These are phyloP conservation scores for Chaunax sp. DNA, from an alignment of 2,797 vertebrate genomes.

Conservation along the genomic window DNA sequence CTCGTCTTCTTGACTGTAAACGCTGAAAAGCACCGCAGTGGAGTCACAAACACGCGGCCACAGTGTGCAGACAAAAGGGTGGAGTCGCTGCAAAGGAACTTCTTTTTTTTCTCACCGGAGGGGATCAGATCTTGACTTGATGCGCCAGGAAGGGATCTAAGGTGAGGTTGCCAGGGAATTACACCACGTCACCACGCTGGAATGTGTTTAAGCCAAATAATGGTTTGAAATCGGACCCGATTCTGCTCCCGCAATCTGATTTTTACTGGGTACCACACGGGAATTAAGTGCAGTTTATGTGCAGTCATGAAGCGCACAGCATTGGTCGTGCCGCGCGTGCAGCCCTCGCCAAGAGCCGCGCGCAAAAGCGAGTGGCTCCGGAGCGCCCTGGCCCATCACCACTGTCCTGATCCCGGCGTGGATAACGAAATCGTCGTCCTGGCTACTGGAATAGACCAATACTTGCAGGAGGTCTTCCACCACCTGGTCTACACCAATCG, in stretches of 20 bases:
- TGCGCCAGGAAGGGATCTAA: conserved; percentile 15
- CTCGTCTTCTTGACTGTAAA: not conserved
- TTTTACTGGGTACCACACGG: not conserved
- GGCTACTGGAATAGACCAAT: conserved; percentile 85
- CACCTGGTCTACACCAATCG: conserved; percentile 75
- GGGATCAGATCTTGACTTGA: conserved; percentile 39
- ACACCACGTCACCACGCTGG: not conserved
- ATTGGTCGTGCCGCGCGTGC: conserved; percentile 25
- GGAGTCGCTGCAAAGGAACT: conserved; percentile 52
- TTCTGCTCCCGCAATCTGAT: not conserved
- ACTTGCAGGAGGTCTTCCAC: conserved; percentile 87
- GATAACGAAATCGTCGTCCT: conserved; percentile 85
- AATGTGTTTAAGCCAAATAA: too few species aligned
- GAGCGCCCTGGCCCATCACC: conserved; percentile 81
- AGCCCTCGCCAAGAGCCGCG: conserved; percentile 54
- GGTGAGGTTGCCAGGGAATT: conserved; percentile 16
- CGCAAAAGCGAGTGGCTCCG: conserved; percentile 84
- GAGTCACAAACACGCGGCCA: conserved; percentile 1
- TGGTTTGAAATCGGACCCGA: not conserved
- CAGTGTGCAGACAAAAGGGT: conserved; percentile 52
- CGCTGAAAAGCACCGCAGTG: not conserved
- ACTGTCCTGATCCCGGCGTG: conserved; percentile 66
- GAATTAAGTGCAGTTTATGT: not conserved
- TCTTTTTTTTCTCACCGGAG: not conserved
- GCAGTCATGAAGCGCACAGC: conserved; percentile 50